Conservation (phyloP, 2,113 vertebrate genomes). For the Enhydra lutris region DNA sequence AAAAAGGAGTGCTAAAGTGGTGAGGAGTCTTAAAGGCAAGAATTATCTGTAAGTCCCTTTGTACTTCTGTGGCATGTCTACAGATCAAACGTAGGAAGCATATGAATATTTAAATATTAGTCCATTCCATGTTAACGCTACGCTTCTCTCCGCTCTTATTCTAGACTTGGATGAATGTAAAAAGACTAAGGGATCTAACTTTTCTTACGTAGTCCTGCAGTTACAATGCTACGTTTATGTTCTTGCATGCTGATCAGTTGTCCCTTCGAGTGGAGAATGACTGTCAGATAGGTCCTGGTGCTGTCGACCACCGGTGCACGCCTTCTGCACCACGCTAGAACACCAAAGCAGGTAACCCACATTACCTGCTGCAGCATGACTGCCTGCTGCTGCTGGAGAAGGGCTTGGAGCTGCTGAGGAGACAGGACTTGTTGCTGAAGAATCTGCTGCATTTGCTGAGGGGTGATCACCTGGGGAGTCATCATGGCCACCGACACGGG, state of each 20-base stretch:
- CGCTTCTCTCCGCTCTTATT: conserved; percentile 55
- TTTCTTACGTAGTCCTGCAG: conserved; percentile 26
- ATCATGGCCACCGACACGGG: conserved; percentile 99
- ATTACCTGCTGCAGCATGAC: conserved; percentile 99
- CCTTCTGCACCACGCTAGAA: neutral
- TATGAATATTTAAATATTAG: conserved; percentile 75
- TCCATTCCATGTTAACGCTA: conserved; percentile 65
- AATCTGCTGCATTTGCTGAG: conserved; percentile 99
- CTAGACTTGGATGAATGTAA: conserved; percentile 42
- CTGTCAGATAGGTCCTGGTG: neutral
- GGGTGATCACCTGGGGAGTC: conserved; percentile 99
- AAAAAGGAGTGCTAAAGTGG: conserved; percentile 68
- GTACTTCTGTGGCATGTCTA: conserved; percentile 75
- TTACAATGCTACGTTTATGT: conserved; percentile 19
- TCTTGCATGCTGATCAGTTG: neutral
- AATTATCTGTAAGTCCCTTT: conserved; percentile 74
- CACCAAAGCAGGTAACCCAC: conserved; percentile 86
- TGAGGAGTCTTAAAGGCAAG: conserved; percentile 76
- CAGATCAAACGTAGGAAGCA: conserved; percentile 75
- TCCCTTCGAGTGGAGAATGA: neutral
- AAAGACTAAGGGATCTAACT: conserved; percentile 7
- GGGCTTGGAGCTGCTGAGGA: conserved; percentile 98
- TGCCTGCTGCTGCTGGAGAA: conserved; percentile 98
- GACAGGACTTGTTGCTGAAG: conserved; percentile 99
- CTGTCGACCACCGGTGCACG: neutral